Percentiles rank a stretch among this genome's conserved stretches.
Conservation (phyloP, 2,797 vertebrate genomes). For the Hybognathus amarus region DNA sequence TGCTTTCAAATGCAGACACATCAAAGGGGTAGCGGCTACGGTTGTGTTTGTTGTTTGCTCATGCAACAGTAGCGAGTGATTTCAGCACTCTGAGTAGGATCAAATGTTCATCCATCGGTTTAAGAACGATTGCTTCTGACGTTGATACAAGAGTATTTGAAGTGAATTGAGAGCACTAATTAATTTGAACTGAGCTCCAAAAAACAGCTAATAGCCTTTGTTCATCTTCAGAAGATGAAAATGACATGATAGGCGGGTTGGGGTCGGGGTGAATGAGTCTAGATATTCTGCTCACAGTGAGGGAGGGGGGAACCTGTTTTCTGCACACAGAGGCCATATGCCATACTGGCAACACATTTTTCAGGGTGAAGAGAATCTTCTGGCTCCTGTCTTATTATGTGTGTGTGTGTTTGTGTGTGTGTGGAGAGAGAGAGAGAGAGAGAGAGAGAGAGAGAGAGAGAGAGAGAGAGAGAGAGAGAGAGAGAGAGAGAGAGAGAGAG, state of each 20-base stretch:
- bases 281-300: conserved; percentile 33
- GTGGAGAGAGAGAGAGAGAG: no score
- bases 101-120: conserved; percentile 23
- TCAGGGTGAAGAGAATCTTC: conserved; percentile 65
- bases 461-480: no score
- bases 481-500: neutral
- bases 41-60: conserved; percentile 11
- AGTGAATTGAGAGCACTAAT: conserved; percentile 15
- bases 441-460: neutral
- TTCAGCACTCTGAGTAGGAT: conserved; percentile 17
- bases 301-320: conserved; percentile 52
- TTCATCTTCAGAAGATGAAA: neutral
- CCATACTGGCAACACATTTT: conserved; percentile 74
- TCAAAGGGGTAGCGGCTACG: neutral
- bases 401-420: conserved; percentile 7
- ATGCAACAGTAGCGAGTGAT: neutral
- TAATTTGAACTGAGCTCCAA: neutral
- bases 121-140: conserved; percentile 3
- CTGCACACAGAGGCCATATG: conserved; percentile 71
- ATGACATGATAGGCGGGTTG: neutral
- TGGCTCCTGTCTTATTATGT: conserved; percentile 63
- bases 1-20: conserved; percentile 18
- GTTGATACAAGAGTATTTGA: neutral
- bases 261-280: neutral
- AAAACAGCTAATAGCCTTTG: conserved; percentile 5